Percentiles rank a stretch among this genome's conserved stretches.
Conservation (phyloP, 2,797 vertebrate species). For the Chelidonichthys spinosus region DNA sequence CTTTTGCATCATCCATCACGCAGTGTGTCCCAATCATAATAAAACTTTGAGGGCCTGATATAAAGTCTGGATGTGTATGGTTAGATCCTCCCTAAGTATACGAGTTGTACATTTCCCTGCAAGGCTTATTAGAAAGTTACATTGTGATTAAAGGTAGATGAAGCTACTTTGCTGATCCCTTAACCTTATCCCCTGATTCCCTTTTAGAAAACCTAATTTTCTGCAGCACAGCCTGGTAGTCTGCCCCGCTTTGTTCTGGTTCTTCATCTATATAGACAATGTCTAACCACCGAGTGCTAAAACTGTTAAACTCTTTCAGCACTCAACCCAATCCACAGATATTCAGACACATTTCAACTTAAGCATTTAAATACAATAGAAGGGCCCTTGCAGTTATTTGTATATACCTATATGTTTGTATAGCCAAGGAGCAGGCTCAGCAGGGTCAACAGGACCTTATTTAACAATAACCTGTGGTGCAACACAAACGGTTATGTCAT, state of each 20-base stretch:
- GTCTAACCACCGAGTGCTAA: neutral
- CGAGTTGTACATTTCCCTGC: neutral
- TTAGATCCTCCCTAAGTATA: neutral
- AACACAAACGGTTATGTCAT: too few relatives aligned
- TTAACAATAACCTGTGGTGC: too few relatives aligned
- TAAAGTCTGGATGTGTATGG: neutral
- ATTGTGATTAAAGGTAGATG: neutral
- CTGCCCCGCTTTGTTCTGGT: too few relatives aligned
- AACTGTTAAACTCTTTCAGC: constrained; percentile 34
- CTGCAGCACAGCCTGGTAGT: too few relatives aligned
- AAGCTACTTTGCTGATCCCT: neutral
- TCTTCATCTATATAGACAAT: neutral
- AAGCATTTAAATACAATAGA: neutral
- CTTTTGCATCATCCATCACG: constrained; percentile 41
- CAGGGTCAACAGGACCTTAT: too few relatives aligned
- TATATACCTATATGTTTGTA: too few relatives aligned
- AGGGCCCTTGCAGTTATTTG: too few relatives aligned
- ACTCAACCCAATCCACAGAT: constrained; percentile 1
- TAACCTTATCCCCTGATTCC: neutral
- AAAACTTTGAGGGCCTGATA: neutral
- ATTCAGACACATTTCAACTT: constrained; percentile 24
- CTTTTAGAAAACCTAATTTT: too few relatives aligned
- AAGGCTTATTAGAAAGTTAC: neutral
- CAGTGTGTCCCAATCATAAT: neutral
- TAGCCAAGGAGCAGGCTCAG: too few relatives aligned